A percentile compares a stretch with the other conserved stretches of the same genome.
These are phyloP conservation scores for Propsilocerus akamusi DNA, from an alignment of 1,140 invertebrate species.

Conservation along the genomic window DNA sequence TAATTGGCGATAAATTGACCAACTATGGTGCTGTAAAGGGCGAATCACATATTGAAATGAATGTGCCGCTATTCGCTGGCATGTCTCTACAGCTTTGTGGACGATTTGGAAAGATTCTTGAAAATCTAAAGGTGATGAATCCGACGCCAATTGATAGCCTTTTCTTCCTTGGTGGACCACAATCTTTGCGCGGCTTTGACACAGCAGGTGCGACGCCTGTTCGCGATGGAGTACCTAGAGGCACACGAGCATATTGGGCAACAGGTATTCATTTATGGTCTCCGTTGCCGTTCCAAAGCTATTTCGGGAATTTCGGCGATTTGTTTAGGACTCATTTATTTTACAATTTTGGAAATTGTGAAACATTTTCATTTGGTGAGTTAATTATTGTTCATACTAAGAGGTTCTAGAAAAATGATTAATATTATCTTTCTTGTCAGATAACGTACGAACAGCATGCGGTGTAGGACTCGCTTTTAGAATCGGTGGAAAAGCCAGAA, in stretches of 20 bases:
- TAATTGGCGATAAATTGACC: constrained; percentile 18
- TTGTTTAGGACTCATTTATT: constrained; percentile 23
- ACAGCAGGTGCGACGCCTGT: constrained; percentile 19
- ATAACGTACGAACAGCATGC: neutral
- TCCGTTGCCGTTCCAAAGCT: constrained; percentile 17
- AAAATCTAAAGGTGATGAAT: constrained; percentile 15
- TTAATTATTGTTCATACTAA: neutral
- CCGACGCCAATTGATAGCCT: constrained; percentile 16
- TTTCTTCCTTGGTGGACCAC: constrained; percentile 21
- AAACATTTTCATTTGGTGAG: constrained; percentile 16
- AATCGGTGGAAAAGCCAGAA: constrained; percentile 20
- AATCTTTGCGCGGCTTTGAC: constrained; percentile 19
- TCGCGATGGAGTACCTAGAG: constrained; percentile 18
- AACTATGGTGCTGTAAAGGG: constrained; percentile 18
- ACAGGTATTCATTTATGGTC: constrained; percentile 20
- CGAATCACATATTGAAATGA: constrained; percentile 19
- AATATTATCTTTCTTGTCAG: neutral
- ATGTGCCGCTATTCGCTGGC: constrained; percentile 17
- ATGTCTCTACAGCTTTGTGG: constrained; percentile 19
- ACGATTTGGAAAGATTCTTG: constrained; percentile 16
- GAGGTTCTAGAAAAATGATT: neutral
- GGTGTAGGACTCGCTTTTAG: constrained; percentile 20
- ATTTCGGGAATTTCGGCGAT: constrained; percentile 19
- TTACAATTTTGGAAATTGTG: constrained; percentile 21
- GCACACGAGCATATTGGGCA: constrained; percentile 19